A percentile compares a stretch with the other conserved stretches of the same genome.
phyloP scores from a whole-genome alignment of 1,140 invertebrate genomes.

The Cyclina sinensis region DNA sequence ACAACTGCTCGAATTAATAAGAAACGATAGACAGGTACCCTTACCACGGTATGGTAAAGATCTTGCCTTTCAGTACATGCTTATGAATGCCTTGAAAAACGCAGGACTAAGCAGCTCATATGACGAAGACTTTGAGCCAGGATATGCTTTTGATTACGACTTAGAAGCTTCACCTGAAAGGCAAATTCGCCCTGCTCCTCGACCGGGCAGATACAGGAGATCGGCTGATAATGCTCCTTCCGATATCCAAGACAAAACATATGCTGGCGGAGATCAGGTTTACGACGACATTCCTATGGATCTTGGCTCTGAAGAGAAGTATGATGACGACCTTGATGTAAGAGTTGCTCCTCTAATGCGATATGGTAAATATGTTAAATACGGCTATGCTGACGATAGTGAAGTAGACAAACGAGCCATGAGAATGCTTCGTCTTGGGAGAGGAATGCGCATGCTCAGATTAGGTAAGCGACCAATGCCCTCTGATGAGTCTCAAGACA shows the following conservation, averaged over 20 bases:
- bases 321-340: background rate
- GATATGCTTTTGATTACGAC: slow-evolving; percentile 52
- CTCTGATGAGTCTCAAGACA: background rate
- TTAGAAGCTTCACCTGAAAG: slow-evolving; percentile 60
- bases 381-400: background rate
- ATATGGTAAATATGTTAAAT: slow-evolving; percentile 17
- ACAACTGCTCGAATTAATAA: slow-evolving; percentile 51
- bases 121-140: slow-evolving; percentile 49
- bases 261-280: background rate
- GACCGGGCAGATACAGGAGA: slow-evolving; percentile 69
- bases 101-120: slow-evolving; percentile 24
- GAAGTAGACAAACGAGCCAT: slow-evolving; percentile 59
- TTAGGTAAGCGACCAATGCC: slow-evolving; percentile 52
- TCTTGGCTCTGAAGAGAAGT: background rate
- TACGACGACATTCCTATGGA: background rate
- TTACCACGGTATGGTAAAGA: slow-evolving; percentile 76
- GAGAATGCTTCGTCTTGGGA: slow-evolving; percentile 63
- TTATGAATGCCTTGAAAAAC: slow-evolving; percentile 62
- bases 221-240: background rate
- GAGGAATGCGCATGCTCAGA: slow-evolving; percentile 68
- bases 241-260: background rate
- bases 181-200: slow-evolving; percentile 71
- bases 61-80: slow-evolving; percentile 51
- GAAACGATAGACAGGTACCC: slow-evolving; percentile 71
- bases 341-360: slow-evolving; percentile 49